Conservation (phyloP, 2,797 vertebrate species). For the Xiphophorus birchmanni region DNA sequence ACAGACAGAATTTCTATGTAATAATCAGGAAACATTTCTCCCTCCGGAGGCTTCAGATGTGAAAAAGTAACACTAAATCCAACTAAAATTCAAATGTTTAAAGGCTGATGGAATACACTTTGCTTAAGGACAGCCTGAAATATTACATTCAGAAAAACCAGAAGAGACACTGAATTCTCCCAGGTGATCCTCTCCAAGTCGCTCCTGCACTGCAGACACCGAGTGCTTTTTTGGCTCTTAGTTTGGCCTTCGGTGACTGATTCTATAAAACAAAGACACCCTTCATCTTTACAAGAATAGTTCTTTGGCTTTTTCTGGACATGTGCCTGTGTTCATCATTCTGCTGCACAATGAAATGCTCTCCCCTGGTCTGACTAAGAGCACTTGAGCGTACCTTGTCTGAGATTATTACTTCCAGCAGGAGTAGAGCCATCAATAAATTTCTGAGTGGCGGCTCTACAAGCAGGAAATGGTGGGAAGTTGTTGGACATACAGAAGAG, state of each 20-base stretch:
- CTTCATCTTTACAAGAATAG: neutral
- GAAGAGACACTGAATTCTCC: neutral
- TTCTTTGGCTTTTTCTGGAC: neutral
- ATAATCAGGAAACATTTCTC: neutral
- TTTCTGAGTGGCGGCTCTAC: neutral
- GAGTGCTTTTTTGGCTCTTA: neutral
- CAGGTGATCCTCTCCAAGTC: neutral
- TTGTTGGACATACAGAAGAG: neutral
- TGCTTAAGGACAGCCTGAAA: neutral
- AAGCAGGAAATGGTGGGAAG: neutral
- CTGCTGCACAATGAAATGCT: neutral
- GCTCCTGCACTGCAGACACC: neutral
- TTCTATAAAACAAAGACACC: neutral
- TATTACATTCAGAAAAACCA: neutral
- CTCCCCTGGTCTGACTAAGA: neutral
- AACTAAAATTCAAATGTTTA: neutral
- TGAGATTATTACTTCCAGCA: neutral
- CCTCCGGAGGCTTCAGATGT: neutral
- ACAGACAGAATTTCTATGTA: neutral
- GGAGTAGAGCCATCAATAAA: constrained; percentile 11
- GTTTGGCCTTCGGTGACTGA: neutral
- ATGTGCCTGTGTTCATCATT: neutral
- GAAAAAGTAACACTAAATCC: neutral
- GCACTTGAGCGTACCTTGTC: neutral
- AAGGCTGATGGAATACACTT: neutral